These are phyloP conservation scores for Chorisops tibialis DNA, from an alignment of 2,888 invertebrate genomes.

Conservation along the genomic window DNA sequence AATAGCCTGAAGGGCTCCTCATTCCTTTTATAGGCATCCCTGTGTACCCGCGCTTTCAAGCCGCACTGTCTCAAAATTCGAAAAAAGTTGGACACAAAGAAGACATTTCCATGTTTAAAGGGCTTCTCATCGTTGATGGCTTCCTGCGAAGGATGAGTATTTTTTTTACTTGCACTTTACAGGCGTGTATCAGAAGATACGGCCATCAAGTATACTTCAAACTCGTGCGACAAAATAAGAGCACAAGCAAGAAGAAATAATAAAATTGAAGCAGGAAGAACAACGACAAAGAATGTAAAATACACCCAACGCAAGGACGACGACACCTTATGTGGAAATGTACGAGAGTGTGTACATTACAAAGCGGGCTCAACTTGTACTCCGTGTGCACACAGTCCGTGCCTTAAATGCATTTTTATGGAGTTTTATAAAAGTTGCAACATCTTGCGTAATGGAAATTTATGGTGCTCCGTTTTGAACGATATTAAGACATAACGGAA, in stretches of 20 bases:
- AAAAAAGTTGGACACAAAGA: constrained; percentile 27
- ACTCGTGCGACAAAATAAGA: background rate
- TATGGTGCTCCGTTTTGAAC: constrained; percentile 29
- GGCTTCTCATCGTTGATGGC: constrained; percentile 7
- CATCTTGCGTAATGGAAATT: constrained; percentile 35
- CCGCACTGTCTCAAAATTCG: background rate
- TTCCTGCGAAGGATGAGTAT: background rate
- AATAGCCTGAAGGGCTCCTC: constrained; percentile 23
- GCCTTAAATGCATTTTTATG: constrained; percentile 34
- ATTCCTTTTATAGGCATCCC: constrained; percentile 7
- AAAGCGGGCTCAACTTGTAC: no score
- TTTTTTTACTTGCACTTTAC: background rate
- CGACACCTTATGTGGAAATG: background rate
- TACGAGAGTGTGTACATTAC: no score
- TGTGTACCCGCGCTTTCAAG: background rate
- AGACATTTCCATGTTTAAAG: constrained; percentile 25
- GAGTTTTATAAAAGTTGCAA: constrained; percentile 34
- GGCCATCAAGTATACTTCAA: background rate
- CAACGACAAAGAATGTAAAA: constrained; percentile 12
- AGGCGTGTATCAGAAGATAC: constrained; percentile 10
- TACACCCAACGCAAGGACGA: constrained; percentile 6
- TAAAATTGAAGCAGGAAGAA: background rate
- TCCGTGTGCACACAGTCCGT: background rate
- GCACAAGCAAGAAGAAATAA: background rate
- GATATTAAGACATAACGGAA: constrained; percentile 33